phyloP scores from a whole-genome alignment of 1,140 invertebrate species.

The Diorhabda elongata region DNA sequence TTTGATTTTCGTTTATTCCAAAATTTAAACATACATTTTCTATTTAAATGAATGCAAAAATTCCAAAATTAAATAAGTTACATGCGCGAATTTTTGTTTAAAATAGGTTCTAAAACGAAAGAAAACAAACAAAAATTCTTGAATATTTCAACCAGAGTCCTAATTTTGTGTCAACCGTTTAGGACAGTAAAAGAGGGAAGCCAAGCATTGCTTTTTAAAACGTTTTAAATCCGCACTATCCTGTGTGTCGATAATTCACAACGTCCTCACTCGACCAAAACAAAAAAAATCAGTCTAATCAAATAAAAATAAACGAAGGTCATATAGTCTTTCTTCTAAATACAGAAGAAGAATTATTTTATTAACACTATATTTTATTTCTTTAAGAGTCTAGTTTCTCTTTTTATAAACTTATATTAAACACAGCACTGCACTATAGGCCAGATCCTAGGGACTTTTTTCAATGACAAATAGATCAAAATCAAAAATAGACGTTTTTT shows the following conservation, averaged over 20 bases:
- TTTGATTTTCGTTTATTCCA: too few species aligned
- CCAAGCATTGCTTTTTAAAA: conserved; percentile 17
- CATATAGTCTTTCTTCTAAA: conserved; percentile 1
- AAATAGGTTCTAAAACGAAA: background rate
- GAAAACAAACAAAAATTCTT: background rate
- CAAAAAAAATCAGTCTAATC: conserved; percentile 17
- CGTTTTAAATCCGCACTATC: conserved; percentile 9
- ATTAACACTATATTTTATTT: background rate
- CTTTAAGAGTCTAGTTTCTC: background rate
- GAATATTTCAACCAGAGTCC: background rate
- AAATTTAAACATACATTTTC: too few species aligned
- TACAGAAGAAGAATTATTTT: background rate
- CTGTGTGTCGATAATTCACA: conserved; percentile 6
- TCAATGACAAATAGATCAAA: too few species aligned
- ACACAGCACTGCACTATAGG: conserved; percentile 10
- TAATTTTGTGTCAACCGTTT: background rate
- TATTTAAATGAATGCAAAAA: too few species aligned
- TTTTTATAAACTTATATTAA: conserved; percentile 1
- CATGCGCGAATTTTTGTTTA: too few species aligned
- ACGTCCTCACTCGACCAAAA: conserved; percentile 14
- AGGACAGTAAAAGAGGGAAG: conserved; percentile 2
- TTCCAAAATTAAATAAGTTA: too few species aligned
- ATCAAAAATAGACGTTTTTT: too few species aligned
- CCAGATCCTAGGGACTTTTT: background rate
- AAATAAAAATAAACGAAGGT: background rate